Percentiles rank a stretch among this genome's conserved stretches.
These are phyloP conservation scores for Lasioglossum lativentre DNA, from an alignment of 2,888 invertebrate species.

Conservation along the genomic window DNA sequence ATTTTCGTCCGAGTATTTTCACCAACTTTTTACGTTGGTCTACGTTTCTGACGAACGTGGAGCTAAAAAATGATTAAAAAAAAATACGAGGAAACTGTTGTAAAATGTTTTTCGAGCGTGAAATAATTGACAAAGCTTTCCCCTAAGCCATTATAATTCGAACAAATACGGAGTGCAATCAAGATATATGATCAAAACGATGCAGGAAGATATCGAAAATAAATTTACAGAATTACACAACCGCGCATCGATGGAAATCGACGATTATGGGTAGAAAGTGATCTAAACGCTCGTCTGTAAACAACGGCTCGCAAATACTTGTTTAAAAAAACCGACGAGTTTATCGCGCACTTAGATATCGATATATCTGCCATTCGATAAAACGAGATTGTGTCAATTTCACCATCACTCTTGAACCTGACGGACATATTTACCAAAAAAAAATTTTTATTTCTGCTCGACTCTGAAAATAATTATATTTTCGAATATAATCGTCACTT, in stretches of 20 bases:
- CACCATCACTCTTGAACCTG: background rate
- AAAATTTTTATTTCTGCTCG: background rate
- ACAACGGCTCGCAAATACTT: background rate
- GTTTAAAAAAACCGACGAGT: background rate
- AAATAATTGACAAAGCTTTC: background rate
- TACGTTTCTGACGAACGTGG: background rate
- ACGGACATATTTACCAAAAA: background rate
- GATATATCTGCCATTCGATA: background rate
- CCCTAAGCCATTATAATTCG: background rate
- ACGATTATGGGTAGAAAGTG: background rate
- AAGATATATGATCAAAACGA: background rate
- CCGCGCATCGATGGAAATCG: background rate
- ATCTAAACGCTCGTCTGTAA: background rate
- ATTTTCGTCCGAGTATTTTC: background rate
- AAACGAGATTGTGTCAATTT: background rate
- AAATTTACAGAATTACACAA: background rate
- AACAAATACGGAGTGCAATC: background rate
- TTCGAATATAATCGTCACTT: no score
- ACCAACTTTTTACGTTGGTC: background rate
- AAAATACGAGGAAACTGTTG: background rate
- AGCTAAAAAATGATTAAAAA: background rate
- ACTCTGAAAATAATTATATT: background rate
- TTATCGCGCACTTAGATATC: background rate
- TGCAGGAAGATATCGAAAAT: slow-evolving; percentile 4
- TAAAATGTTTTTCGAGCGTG: background rate